These are phyloP conservation scores for Bombylius discolor DNA, from an alignment of 2,888 invertebrate genomes.

Conservation along the genomic window DNA sequence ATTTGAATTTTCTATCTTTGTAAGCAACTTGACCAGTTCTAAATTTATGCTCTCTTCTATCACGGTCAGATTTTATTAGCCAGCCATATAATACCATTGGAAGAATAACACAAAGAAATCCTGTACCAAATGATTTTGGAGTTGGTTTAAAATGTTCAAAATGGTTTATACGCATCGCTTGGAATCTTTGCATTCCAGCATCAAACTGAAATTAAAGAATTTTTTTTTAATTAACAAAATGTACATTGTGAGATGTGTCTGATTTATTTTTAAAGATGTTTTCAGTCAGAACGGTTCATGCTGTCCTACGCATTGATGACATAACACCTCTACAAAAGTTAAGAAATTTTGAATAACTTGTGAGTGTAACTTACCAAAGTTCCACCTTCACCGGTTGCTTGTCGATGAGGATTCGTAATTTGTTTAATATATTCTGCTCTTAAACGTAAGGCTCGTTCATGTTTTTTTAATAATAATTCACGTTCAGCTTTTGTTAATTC, in stretches of 20 bases:
- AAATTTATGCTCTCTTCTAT: slow-evolving; percentile 42
- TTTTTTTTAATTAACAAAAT: background rate
- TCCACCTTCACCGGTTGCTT: slow-evolving; percentile 52
- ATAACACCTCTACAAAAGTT: slow-evolving; percentile 19
- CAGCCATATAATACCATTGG: slow-evolving; percentile 45
- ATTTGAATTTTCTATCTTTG: slow-evolving; percentile 58
- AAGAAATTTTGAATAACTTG: background rate
- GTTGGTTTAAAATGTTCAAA: slow-evolving; percentile 57
- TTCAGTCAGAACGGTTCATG: too few species aligned
- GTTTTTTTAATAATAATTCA: slow-evolving; percentile 10
- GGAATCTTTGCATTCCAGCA: slow-evolving; percentile 57
- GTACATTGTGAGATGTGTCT: background rate
- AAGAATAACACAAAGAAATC: slow-evolving; percentile 40
- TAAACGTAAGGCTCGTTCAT: slow-evolving; percentile 28
- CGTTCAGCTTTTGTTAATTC: background rate
- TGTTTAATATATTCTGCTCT: slow-evolving; percentile 61
- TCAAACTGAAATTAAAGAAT: slow-evolving; percentile 56
- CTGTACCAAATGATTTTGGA: slow-evolving; percentile 41
- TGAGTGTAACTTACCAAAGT: slow-evolving; percentile 59
- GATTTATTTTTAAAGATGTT: background rate
- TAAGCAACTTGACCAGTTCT: slow-evolving; percentile 63
- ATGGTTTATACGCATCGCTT: slow-evolving; percentile 53
- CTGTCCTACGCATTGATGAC: slow-evolving; percentile 23
- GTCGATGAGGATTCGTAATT: slow-evolving; percentile 54
- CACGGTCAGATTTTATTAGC: slow-evolving; percentile 41